These are phyloP conservation scores for Cacoxenus indagator DNA, from an alignment of 2,888 invertebrate species.

Conservation along the genomic window DNA sequence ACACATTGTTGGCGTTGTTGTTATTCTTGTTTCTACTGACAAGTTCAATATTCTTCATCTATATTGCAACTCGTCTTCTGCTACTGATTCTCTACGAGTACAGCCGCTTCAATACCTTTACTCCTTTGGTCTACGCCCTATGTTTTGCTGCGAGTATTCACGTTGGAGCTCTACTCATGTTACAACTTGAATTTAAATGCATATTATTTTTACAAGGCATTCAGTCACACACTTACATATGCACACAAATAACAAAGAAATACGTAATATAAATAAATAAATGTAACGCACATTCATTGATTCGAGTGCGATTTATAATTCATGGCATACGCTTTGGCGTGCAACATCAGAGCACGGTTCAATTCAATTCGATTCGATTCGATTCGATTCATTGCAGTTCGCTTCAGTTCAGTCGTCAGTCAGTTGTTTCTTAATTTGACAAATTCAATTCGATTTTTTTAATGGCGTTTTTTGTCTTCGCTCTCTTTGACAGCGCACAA, in stretches of 20 bases:
- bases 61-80: background rate
- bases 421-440: slow-evolving; percentile 49
- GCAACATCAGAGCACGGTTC: slow-evolving; percentile 40
- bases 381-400: background rate
- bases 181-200: slow-evolving; percentile 49
- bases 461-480: background rate
- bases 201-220: slow-evolving; percentile 44
- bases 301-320: slow-evolving; percentile 34
- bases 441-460: slow-evolving; percentile 54
- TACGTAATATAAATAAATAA: slow-evolving; percentile 11
- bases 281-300: slow-evolving; percentile 10
- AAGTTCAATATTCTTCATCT: slow-evolving; percentile 48
- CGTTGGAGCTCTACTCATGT: slow-evolving; percentile 10
- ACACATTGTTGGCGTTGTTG: slow-evolving; percentile 39
- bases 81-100: slow-evolving; percentile 32
- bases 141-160: slow-evolving; percentile 32
- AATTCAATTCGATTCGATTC: background rate
- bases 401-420: background rate
- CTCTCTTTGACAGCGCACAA: background rate
- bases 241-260: no score
- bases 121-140: slow-evolving; percentile 39
- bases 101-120: slow-evolving; percentile 49
- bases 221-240: slow-evolving; percentile 15
- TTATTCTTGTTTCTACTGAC: slow-evolving; percentile 36
- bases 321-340: slow-evolving; percentile 37